A percentile compares a stretch with the other conserved stretches of the same genome.
phyloP scores from a whole-genome alignment of 2,797 vertebrate species.

The Smutsia temminckii region DNA sequence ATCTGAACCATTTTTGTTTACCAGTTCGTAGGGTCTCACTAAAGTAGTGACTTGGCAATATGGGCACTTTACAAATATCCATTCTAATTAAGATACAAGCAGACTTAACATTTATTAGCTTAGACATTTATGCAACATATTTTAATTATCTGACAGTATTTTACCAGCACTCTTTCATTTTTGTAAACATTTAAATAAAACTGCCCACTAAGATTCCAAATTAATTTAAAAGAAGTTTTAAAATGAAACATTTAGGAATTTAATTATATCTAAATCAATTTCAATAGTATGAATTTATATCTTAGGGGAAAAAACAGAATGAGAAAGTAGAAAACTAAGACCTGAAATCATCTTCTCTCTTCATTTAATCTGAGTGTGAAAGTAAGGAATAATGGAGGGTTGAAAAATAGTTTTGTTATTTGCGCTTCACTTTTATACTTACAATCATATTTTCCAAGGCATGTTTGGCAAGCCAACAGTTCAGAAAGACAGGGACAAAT shows the following conservation, averaged over 20 bases:
- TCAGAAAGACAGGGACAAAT: slow-evolving; percentile 90
- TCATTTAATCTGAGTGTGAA: not conserved
- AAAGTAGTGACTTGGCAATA: not conserved
- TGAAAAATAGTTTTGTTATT: not conserved
- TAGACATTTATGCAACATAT: not conserved
- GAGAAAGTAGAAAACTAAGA: not conserved
- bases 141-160: not conserved
- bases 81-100: not conserved
- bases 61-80: not conserved
- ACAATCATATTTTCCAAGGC: slow-evolving; percentile 91
- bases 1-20: not conserved
- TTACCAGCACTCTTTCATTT: not conserved
- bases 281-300: not conserved
- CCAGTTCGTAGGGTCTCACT: not conserved
- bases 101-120: not conserved
- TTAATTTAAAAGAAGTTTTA: not conserved
- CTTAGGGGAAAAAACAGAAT: not conserved
- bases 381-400: not conserved
- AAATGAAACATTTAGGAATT: not conserved
- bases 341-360: not conserved
- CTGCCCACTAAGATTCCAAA: not conserved
- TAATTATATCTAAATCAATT: not conserved
- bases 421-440: slow-evolving; percentile 80
- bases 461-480: slow-evolving; percentile 90
- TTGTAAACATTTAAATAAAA: not conserved